Evolutionary conservation across 2,113 vertebrate species (phyloP), one percentile per base, ranked within the genome.

Genomic region (Chionis minor): DNA sequence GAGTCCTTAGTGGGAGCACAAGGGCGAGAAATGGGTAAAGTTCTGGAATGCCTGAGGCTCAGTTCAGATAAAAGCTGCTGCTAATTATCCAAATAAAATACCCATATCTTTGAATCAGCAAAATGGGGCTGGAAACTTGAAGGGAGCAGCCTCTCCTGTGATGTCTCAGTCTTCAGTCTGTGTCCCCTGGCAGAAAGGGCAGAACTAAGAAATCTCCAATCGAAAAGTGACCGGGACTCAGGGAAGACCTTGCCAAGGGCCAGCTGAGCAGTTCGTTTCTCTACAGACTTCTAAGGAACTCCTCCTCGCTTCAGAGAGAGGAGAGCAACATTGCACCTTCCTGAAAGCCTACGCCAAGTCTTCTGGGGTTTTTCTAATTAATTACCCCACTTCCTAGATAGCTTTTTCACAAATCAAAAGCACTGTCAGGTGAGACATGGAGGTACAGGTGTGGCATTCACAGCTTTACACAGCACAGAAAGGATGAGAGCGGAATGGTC

Each of bases 71-170:
- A 94, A 96, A 92, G 78, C 54, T 62, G 66, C 38, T 44, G 81
- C 58, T 96, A 91, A 95, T 95, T 95, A 95, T 61, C 23, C 44
- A 71, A 88, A 78, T 30, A 70, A 72, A 95, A 88, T 72, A 62
- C 26, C 56, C 33, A 6, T 51, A n/a, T n/a, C 33, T 81, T 78
- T 89, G 88, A 89, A 79, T 92, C 83, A 94, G 94, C 83, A 87
- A 91, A 96, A 89, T 1, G 0, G 12, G 26, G 4, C 45, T 83
- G 56, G 42, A 75, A 84, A 75, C 35, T 9, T 32, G 24, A 91
- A 81, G 66, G 40, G 24, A 87, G 12, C 27, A 45, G 22, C 24
- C 7, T 89, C 84, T 91, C 8, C 28, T 91, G 33, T 69, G 74
- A 58, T 45, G 24, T 79, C 78, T 49, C 73, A 32, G 40, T 6